A percentile compares a stretch with the other conserved stretches of the same genome.
These are phyloP conservation scores for Dipodomys merriami DNA, from an alignment of 2,113 vertebrate species.

Conservation along the genomic window DNA sequence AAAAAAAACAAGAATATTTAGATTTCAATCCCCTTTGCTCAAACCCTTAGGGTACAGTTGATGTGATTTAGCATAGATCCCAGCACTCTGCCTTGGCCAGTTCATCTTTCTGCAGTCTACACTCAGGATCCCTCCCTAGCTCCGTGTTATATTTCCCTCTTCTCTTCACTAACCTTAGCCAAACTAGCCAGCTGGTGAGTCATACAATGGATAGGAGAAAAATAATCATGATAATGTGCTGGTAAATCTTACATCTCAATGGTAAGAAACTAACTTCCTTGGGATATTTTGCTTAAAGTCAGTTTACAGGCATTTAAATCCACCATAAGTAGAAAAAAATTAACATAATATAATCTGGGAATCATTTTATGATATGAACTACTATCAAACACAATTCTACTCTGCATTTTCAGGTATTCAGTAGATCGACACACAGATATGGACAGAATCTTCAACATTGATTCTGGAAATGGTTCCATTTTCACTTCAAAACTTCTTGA, in stretches of 20 bases:
- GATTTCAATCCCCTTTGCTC: not conserved
- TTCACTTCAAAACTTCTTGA: conserved; percentile 95
- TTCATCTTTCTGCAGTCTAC: not conserved
- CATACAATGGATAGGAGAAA: not conserved
- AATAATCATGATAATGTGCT: not conserved
- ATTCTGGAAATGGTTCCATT: conserved; percentile 95
- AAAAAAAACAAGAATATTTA: too few species aligned
- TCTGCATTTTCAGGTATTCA: conserved; percentile 91
- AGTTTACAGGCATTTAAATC: conserved; percentile 67
- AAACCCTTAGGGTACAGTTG: not conserved
- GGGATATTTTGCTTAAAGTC: conserved; percentile 71
- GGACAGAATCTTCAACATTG: conserved; percentile 97
- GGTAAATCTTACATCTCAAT: not conserved
- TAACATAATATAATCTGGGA: conserved; percentile 65
- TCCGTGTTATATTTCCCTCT: not conserved
- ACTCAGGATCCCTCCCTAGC: not conserved
- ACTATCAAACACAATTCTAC: conserved; percentile 62
- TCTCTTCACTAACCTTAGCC: not conserved
- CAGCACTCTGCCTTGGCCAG: not conserved
- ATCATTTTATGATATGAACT: conserved; percentile 66
- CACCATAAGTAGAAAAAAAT: conserved; percentile 61
- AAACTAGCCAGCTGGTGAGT: not conserved
- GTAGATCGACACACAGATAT: conserved; percentile 97
- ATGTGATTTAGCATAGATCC: not conserved
- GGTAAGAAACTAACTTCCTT: conserved; percentile 60